These are phyloP conservation scores for Catostylus mosaicus DNA, from an alignment of 30 jellyfish, hydroid and myxozoan genomes.

Conservation along the genomic window DNA sequence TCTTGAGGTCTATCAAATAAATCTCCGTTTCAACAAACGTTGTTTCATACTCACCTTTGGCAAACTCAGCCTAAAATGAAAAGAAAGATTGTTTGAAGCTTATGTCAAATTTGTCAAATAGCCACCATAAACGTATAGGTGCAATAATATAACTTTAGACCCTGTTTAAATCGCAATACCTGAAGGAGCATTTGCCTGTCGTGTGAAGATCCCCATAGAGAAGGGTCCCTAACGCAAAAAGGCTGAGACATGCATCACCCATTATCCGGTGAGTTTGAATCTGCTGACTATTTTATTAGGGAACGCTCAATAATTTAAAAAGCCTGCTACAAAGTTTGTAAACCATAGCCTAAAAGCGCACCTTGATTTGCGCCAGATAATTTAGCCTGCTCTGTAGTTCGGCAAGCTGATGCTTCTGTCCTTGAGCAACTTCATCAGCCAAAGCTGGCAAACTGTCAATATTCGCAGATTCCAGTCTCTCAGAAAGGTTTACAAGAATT, in stretches of 20 bases:
- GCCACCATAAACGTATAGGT: too few relatives aligned
- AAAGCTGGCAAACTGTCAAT: conserved; percentile 71
- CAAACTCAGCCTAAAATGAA: not conserved
- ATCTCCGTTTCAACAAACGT: not conserved
- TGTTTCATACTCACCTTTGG: not conserved
- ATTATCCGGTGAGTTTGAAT: too few relatives aligned
- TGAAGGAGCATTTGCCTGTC: too few relatives aligned
- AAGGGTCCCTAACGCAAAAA: too few relatives aligned
- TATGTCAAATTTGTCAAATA: not conserved
- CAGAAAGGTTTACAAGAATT: conserved; percentile 61
- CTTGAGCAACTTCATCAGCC: conserved; percentile 78
- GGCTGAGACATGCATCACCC: too few relatives aligned
- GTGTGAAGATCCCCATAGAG: too few relatives aligned
- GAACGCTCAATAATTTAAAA: too few relatives aligned
- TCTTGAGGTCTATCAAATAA: too few relatives aligned
- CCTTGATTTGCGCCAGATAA: conserved; percentile 51
- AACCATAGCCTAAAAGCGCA: not conserved
- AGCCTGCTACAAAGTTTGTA: not conserved
- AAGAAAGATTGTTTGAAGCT: not conserved
- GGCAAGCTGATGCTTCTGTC: conserved; percentile 72
- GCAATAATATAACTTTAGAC: too few relatives aligned
- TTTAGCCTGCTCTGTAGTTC: conserved; percentile 47
- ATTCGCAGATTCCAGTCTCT: conserved; percentile 35
- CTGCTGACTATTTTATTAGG: too few relatives aligned
- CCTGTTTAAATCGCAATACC: too few relatives aligned